Base-by-base conservation (phyloP, 2,888 invertebrate species). In the Spilosoma lubricipeda region DNA sequence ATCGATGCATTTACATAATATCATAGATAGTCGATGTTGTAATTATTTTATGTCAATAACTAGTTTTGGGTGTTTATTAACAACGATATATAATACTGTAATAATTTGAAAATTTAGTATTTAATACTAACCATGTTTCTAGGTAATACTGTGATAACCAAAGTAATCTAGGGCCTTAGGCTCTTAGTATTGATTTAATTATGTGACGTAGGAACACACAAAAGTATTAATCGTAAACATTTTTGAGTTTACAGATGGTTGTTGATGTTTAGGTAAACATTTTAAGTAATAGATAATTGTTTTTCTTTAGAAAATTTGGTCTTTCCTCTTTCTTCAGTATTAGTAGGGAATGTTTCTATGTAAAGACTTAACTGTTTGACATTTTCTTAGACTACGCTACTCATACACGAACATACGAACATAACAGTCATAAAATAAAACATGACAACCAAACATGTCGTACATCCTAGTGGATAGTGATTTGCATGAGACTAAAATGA, bases 211-310 rank as follows among this genome's bases (percentile, higher is more conserved):
- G 91, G 89, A 83, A 82, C 83, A 81, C 74, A 76, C 74, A 75
- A 85, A 75, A 88, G 81, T 89, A 88, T 91, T 93, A 92, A 93
- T 91, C 85, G 91, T 91, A 90, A 90, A 92, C 90, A 80, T 90
- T 94, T 93, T 92, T 87, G 94, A 92, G 92, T 93, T 94, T 92
- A 92, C 95, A 95, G 95, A 94, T 93, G 93, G 93, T 95, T 94
- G 92, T 94, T 94, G 91, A 93, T 94, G 91, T 92, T 93, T 95
- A 93, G 95, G 95, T 95, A 94, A 93, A 93, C 84, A 88, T 87
- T 90, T 91, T 90, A 86, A 90, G 90, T 93, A 91, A 90, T 89
- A 90, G 93, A 89, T 90, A 85, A 84, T 86, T 85, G 73, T 86
- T 83, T 86, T 84, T 80, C 79, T 72, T 82, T 83, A 89, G 87